Conservation (phyloP, 2,113 vertebrate genomes). For the Xenopus laevis region DNA sequence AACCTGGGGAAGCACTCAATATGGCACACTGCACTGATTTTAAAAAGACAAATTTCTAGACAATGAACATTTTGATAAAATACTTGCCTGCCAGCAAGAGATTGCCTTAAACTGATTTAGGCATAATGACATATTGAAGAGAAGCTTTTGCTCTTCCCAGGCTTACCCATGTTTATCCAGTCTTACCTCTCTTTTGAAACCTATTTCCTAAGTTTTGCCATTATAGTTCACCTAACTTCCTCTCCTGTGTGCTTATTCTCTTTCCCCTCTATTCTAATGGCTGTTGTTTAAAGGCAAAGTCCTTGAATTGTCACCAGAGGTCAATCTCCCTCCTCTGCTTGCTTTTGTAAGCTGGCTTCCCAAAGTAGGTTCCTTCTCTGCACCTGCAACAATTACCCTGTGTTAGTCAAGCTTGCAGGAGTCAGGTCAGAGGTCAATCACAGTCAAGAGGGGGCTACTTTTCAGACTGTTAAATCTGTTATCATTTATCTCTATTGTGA, state of each 20-base stretch:
- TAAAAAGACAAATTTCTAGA: too few relatives aligned
- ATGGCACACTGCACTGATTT: too few relatives aligned
- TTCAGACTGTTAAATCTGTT: constrained; percentile 81
- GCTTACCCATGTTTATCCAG: not conserved
- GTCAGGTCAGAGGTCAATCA: constrained; percentile 78
- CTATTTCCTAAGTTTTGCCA: not conserved
- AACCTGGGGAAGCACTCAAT: too few relatives aligned
- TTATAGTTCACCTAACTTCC: constrained; percentile 21
- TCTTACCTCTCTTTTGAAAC: not conserved
- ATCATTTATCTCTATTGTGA: constrained; percentile 92
- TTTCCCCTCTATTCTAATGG: constrained; percentile 6
- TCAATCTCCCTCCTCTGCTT: constrained; percentile 64
- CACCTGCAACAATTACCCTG: constrained; percentile 80
- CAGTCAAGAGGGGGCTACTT: constrained; percentile 92
- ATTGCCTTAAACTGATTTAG: not conserved
- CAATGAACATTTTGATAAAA: too few relatives aligned
- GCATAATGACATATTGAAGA: not conserved
- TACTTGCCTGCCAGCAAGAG: too few relatives aligned
- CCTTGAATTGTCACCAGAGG: constrained; percentile 59
- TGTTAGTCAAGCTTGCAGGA: constrained; percentile 84
- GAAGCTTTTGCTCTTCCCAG: not conserved
- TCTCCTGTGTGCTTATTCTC: constrained; percentile 5
- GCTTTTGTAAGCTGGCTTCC: constrained; percentile 53
- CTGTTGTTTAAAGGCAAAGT: constrained; percentile 46
- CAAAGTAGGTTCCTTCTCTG: constrained; percentile 73